phyloP scores from a whole-genome alignment of 2,888 invertebrate genomes.

The Drosophila picticornis region DNA sequence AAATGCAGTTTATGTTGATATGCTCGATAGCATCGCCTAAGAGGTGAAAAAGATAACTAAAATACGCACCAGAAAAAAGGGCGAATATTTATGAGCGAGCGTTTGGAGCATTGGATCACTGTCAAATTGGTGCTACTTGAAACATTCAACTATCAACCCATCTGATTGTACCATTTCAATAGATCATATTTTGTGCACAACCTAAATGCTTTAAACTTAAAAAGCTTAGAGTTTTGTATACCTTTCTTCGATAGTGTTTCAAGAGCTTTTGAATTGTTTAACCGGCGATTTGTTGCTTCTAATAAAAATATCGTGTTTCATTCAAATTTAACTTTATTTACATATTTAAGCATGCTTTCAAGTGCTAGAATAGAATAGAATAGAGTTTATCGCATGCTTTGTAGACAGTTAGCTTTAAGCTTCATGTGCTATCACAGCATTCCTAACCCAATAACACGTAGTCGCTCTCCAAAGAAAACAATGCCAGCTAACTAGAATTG shows the following conservation, averaged over 20 bases:
- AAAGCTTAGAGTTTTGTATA: neutral
- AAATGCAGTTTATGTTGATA: slow-evolving; percentile 59
- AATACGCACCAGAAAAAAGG: slow-evolving; percentile 19
- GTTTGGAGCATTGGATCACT: slow-evolving; percentile 1
- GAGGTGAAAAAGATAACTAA: slow-evolving; percentile 32
- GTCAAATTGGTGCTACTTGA: neutral
- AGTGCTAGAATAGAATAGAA: neutral
- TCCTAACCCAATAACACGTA: slow-evolving; percentile 30
- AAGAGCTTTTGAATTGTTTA: neutral
- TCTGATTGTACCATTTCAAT: neutral
- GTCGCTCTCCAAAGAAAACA: slow-evolving; percentile 24
- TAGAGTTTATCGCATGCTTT: neutral
- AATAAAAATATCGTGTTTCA: neutral
- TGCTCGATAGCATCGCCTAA: slow-evolving; percentile 54
- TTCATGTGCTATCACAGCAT: slow-evolving; percentile 9
- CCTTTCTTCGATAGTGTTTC: neutral
- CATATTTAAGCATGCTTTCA: neutral
- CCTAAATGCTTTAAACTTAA: too few relatives aligned
- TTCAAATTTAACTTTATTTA: neutral
- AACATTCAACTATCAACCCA: neutral
- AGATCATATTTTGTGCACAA: too few relatives aligned
- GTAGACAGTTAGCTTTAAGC: neutral
- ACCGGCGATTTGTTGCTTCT: neutral
- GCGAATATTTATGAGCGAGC: neutral
- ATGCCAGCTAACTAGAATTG: slow-evolving; percentile 54